Conservation (phyloP, 2,797 vertebrate genomes). For the Syngnathus rostellatus region DNA sequence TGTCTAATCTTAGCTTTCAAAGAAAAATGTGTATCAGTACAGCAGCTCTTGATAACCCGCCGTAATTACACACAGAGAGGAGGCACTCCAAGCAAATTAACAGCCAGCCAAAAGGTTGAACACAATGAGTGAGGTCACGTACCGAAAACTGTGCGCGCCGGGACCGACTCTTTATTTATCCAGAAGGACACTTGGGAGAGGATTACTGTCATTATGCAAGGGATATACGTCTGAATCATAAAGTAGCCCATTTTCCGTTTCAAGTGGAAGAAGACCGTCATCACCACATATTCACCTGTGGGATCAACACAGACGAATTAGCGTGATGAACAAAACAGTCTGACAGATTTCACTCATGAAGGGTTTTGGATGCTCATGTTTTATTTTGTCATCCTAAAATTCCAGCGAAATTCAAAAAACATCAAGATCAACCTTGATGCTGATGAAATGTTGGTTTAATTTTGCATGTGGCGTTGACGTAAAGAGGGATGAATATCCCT, state of each 20-base stretch:
- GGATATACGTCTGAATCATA: slow-evolving; percentile 99
- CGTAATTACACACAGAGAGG: slow-evolving; percentile 8
- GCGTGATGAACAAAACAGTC: slow-evolving; percentile 15
- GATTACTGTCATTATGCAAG: slow-evolving; percentile 99
- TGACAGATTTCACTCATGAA: neutral
- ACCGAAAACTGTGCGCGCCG: slow-evolving; percentile 97
- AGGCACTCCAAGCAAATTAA: slow-evolving; percentile 22
- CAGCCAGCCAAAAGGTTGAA: slow-evolving; percentile 17
- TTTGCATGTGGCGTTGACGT: neutral
- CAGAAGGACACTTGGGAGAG: slow-evolving; percentile 99
- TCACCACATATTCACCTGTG: slow-evolving; percentile 95
- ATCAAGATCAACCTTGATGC: neutral
- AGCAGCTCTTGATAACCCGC: neutral
- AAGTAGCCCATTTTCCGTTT: slow-evolving; percentile 99
- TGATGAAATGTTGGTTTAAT: neutral
- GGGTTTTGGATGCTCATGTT: neutral
- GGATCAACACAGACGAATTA: slow-evolving; percentile 33
- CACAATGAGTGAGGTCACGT: slow-evolving; percentile 57
- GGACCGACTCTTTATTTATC: slow-evolving; percentile 99
- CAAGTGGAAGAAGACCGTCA: slow-evolving; percentile 96
- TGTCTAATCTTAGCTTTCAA: slow-evolving; percentile 3
- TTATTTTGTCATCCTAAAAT: neutral
- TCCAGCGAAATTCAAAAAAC: neutral
- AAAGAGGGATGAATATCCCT: neutral
- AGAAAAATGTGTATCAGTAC: neutral